phyloP scores from a whole-genome alignment of 2,797 vertebrate genomes.

The Tachyglossus aculeatus region DNA sequence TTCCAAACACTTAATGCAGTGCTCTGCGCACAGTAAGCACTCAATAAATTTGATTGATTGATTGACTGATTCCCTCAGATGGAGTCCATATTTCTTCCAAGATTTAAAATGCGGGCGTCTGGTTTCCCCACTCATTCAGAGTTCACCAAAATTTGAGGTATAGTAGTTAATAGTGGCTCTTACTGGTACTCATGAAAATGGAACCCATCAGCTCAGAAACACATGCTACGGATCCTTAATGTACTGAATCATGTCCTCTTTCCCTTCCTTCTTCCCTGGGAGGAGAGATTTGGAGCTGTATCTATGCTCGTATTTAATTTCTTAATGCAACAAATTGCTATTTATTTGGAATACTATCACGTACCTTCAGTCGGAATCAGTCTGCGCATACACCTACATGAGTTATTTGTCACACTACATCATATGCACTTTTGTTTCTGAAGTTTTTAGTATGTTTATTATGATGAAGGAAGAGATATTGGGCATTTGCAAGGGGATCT shows the following conservation, averaged over 20 bases:
- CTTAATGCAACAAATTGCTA: conserved; percentile 3
- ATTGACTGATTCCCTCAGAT: no score
- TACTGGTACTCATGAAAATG: conserved; percentile 36
- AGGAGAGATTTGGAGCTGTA: conserved; percentile 29
- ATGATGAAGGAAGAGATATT: no score
- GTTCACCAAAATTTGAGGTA: conserved; percentile 40
- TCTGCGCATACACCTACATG: neutral
- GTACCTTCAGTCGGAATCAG: neutral
- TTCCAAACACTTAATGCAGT: no score
- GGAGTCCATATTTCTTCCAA: no score
- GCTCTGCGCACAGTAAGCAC: no score
- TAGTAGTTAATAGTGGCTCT: conserved; percentile 13
- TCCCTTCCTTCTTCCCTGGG: conserved; percentile 51
- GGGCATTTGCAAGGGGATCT: no score
- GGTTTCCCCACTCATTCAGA: conserved; percentile 49
- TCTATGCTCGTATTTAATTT: neutral
- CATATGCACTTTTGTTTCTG: no score
- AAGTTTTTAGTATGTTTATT: no score
- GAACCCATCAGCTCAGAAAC: conserved; percentile 43
- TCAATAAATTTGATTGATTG: no score
- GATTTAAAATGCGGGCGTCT: conserved; percentile 35
- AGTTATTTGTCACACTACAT: neutral
- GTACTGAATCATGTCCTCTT: conserved; percentile 40
- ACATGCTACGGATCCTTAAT: conserved; percentile 39
- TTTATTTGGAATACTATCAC: conserved; percentile 1